Conservation (phyloP, 2,113 vertebrate genomes). For the Thalassoma bifasciatum region DNA sequence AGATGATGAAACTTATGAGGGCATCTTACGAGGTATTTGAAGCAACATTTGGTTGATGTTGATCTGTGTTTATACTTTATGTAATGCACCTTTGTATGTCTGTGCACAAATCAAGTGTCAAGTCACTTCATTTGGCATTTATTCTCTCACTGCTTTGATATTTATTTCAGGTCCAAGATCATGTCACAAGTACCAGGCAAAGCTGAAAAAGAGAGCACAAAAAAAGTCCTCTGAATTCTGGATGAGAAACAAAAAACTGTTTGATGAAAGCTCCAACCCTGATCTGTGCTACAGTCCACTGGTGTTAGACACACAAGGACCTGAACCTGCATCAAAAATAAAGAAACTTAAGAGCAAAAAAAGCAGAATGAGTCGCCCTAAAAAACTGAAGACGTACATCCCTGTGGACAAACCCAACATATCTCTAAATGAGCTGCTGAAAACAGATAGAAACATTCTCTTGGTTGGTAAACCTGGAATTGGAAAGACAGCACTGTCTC, state of each 20-base stretch:
- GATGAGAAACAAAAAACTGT: slow-evolving; percentile 11
- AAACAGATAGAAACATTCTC: slow-evolving; percentile 10
- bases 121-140: not conserved
- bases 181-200: slow-evolving; percentile 18
- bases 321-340: slow-evolving; percentile 7
- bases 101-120: not conserved
- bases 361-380: slow-evolving; percentile 13
- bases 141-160: not conserved
- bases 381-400: slow-evolving; percentile 35
- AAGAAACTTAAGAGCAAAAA: slow-evolving; percentile 35
- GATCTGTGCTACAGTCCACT: slow-evolving; percentile 35
- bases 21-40: slow-evolving; percentile 27
- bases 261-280: slow-evolving; percentile 13
- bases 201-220: slow-evolving; percentile 20
- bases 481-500: slow-evolving; percentile 41
- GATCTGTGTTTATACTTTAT: not conserved
- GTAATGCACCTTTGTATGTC: not conserved
- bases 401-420: slow-evolving; percentile 10
- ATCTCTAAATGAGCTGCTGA: slow-evolving; percentile 29
- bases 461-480: slow-evolving; percentile 53
- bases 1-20: not conserved
- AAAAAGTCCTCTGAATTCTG: slow-evolving; percentile 28
- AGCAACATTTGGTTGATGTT: not conserved
- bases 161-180: slow-evolving; percentile 9
- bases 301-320: slow-evolving; percentile 24